Percentiles rank a stretch among this genome's conserved stretches.
These are phyloP conservation scores for Neoscelio sp. DNA, from an alignment of 2,888 invertebrate genomes.

Conservation along the genomic window DNA sequence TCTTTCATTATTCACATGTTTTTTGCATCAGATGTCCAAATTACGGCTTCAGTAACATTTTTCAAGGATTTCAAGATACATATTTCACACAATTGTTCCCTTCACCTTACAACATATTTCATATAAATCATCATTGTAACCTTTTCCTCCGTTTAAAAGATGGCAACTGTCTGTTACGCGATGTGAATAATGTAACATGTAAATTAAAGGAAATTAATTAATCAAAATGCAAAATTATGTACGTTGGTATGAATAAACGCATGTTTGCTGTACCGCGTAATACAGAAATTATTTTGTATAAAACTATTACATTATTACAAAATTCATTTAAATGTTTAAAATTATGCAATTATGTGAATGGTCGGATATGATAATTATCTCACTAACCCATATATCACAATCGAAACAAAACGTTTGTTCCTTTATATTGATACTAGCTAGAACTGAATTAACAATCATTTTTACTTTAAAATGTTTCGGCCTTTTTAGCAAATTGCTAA, in stretches of 20 bases:
- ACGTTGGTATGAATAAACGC: conserved; percentile 24
- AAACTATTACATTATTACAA: conserved; percentile 21
- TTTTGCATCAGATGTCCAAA: too few relatives aligned
- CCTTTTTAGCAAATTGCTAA: too few relatives aligned
- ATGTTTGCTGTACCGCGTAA: conserved; percentile 1
- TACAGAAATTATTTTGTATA: conserved; percentile 8
- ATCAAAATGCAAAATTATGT: conserved; percentile 56
- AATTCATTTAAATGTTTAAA: conserved; percentile 9
- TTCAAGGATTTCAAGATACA: too few relatives aligned
- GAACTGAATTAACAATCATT: too few relatives aligned
- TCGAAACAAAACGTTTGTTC: not conserved
- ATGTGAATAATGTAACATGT: conserved; percentile 54
- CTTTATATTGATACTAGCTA: too few relatives aligned
- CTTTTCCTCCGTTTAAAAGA: conserved; percentile 26
- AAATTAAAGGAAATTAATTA: conserved; percentile 51
- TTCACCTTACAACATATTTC: conserved; percentile 1
- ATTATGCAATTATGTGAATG: not conserved
- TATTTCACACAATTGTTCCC: too few relatives aligned
- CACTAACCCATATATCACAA: not conserved
- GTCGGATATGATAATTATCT: not conserved
- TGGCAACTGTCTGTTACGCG: conserved; percentile 43
- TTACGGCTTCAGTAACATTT: too few relatives aligned
- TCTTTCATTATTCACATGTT: too few relatives aligned
- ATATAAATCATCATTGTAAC: conserved; percentile 21
- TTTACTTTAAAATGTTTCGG: too few relatives aligned